Percentiles rank a stretch among this genome's conserved stretches.
Conservation (phyloP, 2,888 invertebrate genomes). For the Noctua comes region DNA sequence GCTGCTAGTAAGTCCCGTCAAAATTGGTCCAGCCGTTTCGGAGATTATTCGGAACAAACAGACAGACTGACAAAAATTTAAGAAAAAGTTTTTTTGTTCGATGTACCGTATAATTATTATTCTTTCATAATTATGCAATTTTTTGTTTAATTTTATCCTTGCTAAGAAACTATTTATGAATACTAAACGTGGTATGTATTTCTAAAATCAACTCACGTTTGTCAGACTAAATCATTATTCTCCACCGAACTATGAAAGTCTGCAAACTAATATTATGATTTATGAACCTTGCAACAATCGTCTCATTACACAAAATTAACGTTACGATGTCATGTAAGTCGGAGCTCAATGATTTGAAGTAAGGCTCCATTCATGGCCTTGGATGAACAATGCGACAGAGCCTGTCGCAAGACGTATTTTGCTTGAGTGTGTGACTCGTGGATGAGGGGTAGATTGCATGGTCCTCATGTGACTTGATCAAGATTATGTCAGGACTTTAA, state of each 20-base stretch:
- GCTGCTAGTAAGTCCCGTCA: too few species aligned
- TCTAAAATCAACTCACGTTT: background rate
- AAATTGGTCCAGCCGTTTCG: too few species aligned
- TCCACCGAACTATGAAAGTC: constrained; percentile 2
- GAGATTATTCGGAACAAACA: too few species aligned
- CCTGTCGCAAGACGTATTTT: background rate
- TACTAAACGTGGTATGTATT: background rate
- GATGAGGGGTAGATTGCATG: too few species aligned
- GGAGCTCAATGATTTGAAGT: background rate
- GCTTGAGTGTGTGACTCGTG: background rate
- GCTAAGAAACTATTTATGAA: background rate
- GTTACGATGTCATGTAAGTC: constrained; percentile 13
- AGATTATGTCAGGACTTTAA: too few species aligned
- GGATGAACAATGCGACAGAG: background rate
- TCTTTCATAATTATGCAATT: too few species aligned
- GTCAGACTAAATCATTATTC: background rate
- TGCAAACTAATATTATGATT: constrained; percentile 18
- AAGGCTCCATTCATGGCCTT: background rate
- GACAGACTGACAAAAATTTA: too few species aligned
- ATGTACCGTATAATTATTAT: too few species aligned
- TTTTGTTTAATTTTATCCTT: background rate
- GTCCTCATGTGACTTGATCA: too few species aligned
- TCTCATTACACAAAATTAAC: constrained; percentile 24
- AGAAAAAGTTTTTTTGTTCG: too few species aligned
- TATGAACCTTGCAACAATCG: constrained; percentile 20